Percentiles rank a stretch among this genome's conserved stretches.
Conservation (phyloP, 2,797 vertebrate genomes). For the Glossophaga mutica region DNA sequence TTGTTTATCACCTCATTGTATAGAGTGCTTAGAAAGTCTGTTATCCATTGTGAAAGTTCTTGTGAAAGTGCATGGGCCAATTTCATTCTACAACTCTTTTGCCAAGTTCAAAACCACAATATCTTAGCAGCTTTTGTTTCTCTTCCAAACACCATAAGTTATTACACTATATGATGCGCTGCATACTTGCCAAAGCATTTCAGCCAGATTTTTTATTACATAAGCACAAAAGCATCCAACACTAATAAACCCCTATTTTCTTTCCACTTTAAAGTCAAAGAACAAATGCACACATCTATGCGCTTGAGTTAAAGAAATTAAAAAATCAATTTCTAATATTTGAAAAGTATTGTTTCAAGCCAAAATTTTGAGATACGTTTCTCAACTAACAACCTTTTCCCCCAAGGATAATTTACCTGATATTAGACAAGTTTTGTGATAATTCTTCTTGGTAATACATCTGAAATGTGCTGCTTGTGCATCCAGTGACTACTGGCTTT, state of each 20-base stretch:
- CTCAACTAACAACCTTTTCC: not conserved
- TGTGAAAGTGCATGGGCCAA: slow-evolving; percentile 64
- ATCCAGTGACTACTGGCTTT: not conserved
- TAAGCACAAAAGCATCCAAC: slow-evolving; percentile 73
- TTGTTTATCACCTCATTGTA: slow-evolving; percentile 29
- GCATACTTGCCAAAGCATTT: slow-evolving; percentile 74
- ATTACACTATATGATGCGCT: slow-evolving; percentile 65
- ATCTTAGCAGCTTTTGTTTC: slow-evolving; percentile 77
- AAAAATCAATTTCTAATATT: not conserved
- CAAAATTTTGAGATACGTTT: not conserved
- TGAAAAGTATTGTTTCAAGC: slow-evolving; percentile 3
- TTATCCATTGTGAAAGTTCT: slow-evolving; percentile 56
- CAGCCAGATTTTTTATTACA: slow-evolving; percentile 68
- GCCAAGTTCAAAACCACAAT: slow-evolving; percentile 78
- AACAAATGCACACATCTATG: slow-evolving; percentile 47
- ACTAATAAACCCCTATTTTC: slow-evolving; percentile 62
- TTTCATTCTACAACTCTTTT: slow-evolving; percentile 39
- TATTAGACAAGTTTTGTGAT: not conserved
- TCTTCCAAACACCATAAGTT: slow-evolving; percentile 79
- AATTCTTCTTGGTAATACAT: not conserved
- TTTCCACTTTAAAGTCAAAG: slow-evolving; percentile 54
- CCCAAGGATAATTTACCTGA: not conserved
- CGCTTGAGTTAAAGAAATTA: slow-evolving; percentile 3
- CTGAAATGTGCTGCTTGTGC: not conserved
- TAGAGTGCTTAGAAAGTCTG: slow-evolving; percentile 38